Conservation (phyloP, 1,140 invertebrate genomes). For the Planococcus citri region DNA sequence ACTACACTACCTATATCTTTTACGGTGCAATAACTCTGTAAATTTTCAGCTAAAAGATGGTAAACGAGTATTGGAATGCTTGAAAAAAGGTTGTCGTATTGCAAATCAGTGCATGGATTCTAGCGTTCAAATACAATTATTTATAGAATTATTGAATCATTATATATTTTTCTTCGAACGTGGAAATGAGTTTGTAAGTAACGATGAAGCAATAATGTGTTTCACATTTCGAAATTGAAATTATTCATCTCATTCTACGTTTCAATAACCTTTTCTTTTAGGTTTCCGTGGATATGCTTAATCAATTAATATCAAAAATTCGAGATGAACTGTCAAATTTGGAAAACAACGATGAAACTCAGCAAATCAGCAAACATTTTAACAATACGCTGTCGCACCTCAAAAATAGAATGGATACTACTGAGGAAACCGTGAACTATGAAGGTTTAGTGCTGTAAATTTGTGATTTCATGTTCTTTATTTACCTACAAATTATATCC, state of each 20-base stretch:
- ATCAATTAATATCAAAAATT: constrained; percentile 84
- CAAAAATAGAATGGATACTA: constrained; percentile 43
- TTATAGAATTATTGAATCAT: constrained; percentile 86
- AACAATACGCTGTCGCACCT: constrained; percentile 74
- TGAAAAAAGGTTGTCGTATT: constrained; percentile 90
- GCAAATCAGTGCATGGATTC: constrained; percentile 95
- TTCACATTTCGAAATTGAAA: background rate
- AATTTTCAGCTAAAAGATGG: constrained; percentile 68
- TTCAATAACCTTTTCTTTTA: constrained; percentile 33
- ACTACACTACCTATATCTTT: background rate
- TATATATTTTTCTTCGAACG: constrained; percentile 92
- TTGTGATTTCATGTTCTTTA: too few species aligned
- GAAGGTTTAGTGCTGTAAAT: background rate
- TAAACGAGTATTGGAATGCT: constrained; percentile 80
- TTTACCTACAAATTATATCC: too few species aligned
- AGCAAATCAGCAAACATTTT: constrained; percentile 91
- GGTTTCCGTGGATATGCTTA: constrained; percentile 57
- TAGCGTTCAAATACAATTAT: constrained; percentile 90
- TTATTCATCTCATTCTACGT: too few species aligned
- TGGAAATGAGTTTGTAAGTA: constrained; percentile 67
- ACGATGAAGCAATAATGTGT: constrained; percentile 28
- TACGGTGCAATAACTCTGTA: background rate
- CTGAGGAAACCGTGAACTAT: constrained; percentile 27
- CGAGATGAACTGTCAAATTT: constrained; percentile 82
- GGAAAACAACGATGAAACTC: constrained; percentile 85